phyloP scores from a whole-genome alignment of 2,888 invertebrate species.

The Heliconius erato region DNA sequence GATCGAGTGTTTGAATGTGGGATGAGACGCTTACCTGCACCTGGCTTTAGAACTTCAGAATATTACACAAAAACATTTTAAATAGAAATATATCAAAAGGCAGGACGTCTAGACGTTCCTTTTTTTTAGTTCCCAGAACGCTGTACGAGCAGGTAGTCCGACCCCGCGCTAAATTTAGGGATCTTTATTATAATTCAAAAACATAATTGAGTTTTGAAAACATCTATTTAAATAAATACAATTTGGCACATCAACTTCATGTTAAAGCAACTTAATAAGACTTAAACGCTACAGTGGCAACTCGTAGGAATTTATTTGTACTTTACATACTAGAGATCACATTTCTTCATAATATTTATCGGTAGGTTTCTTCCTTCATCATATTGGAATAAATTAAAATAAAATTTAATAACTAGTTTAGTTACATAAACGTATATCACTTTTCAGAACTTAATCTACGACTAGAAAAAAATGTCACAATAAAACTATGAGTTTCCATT shows the following conservation, averaged over 20 bases:
- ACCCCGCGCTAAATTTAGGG: slow-evolving; percentile 31
- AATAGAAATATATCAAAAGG: slow-evolving; percentile 79
- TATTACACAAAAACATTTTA: slow-evolving; percentile 77
- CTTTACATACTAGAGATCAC: slow-evolving; percentile 40
- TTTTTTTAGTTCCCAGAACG: slow-evolving; percentile 73
- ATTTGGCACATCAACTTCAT: slow-evolving; percentile 54
- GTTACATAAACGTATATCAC: slow-evolving; percentile 18
- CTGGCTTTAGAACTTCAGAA: slow-evolving; percentile 75
- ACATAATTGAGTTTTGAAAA: slow-evolving; percentile 51
- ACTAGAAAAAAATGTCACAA: slow-evolving; percentile 25
- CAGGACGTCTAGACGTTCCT: slow-evolving; percentile 83
- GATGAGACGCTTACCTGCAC: slow-evolving; percentile 74
- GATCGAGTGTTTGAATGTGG: slow-evolving; percentile 68
- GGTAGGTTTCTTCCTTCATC: background rate
- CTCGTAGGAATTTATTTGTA: slow-evolving; percentile 49
- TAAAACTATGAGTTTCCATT: slow-evolving; percentile 2
- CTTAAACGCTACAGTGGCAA: slow-evolving; percentile 45
- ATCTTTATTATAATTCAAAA: slow-evolving; percentile 50
- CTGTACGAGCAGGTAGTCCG: slow-evolving; percentile 78
- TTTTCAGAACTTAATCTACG: slow-evolving; percentile 30
- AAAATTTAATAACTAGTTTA: background rate
- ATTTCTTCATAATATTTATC: slow-evolving; percentile 9
- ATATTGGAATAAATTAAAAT: slow-evolving; percentile 6
- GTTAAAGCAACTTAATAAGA: slow-evolving; percentile 40
- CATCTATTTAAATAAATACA: slow-evolving; percentile 54